Conservation (phyloP, 1,140 invertebrate genomes). For the Steinernema khuongi region DNA sequence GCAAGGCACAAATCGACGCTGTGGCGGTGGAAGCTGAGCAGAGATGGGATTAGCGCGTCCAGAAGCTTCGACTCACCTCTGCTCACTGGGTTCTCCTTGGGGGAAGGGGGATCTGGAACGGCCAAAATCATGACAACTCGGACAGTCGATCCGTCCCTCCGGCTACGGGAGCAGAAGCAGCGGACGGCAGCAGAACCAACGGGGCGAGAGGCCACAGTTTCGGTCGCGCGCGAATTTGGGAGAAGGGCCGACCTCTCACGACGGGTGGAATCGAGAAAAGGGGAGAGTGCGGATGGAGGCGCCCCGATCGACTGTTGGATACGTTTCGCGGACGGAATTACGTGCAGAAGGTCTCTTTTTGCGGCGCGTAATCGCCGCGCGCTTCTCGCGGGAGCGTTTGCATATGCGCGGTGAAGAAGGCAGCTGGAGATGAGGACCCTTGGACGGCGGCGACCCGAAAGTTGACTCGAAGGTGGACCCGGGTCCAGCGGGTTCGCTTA, state of each 20-base stretch:
- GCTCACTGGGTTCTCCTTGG: too few species aligned
- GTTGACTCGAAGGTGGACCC: not conserved
- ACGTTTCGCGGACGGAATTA: not conserved
- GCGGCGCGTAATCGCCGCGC: not conserved
- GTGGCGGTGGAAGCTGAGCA: too few species aligned
- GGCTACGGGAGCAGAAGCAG: too few species aligned
- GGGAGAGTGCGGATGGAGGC: conserved; percentile 1
- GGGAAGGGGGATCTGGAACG: too few species aligned
- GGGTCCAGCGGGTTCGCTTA: not conserved
- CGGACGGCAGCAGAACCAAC: too few species aligned
- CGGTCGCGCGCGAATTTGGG: not conserved
- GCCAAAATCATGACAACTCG: too few species aligned
- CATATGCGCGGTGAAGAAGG: not conserved
- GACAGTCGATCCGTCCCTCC: too few species aligned
- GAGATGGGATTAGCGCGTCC: too few species aligned
- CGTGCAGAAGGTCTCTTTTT: not conserved
- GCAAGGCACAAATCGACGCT: too few species aligned
- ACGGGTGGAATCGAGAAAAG: not conserved
- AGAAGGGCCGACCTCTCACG: not conserved
- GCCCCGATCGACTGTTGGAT: not conserved
- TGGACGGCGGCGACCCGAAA: not conserved
- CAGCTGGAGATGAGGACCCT: not conserved
- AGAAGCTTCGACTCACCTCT: too few species aligned
- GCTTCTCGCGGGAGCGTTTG: not conserved
- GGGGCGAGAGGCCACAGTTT: too few species aligned